Evolutionary conservation across 2,113 vertebrate genomes (phyloP).

Genomic region (Cichladusa arquata): DNA sequence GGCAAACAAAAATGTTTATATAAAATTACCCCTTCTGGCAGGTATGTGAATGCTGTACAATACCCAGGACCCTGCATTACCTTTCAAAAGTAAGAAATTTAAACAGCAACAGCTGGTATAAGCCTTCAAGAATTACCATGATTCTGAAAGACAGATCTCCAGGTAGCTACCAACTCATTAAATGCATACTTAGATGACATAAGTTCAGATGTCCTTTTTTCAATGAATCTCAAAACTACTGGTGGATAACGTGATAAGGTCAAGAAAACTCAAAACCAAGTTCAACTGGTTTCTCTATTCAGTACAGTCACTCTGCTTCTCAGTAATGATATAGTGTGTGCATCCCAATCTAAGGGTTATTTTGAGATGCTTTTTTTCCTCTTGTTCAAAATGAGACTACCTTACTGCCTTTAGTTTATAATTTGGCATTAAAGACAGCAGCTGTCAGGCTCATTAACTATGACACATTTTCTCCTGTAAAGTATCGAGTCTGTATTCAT

Average conservation of each 20-base stretch:
- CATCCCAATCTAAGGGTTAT: not conserved
- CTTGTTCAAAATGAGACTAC: not conserved
- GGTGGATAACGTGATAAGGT: not conserved
- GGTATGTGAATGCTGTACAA: not conserved
- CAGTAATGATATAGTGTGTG: not conserved
- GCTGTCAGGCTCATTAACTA: not conserved
- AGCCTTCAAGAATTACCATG: not conserved
- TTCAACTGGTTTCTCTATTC: not conserved
- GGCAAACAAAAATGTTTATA: not conserved
- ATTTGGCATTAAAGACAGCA: not conserved
- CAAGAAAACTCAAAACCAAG: not conserved
- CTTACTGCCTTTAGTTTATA: not conserved
- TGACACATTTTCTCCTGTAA: not conserved
- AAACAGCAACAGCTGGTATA: not conserved
- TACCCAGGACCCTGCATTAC: not conserved
- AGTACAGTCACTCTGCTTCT: not conserved
- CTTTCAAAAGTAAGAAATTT: not conserved
- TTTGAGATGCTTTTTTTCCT: not conserved
- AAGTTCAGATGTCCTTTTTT: not conserved
- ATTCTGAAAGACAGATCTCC: not conserved
- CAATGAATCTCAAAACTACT: not conserved
- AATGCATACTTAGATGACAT: not conserved
- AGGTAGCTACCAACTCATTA: not conserved
- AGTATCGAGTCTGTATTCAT: not conserved
- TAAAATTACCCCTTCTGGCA: not conserved